Conservation (phyloP, 2,888 invertebrate genomes). For the Drosophila melanosoma region DNA sequence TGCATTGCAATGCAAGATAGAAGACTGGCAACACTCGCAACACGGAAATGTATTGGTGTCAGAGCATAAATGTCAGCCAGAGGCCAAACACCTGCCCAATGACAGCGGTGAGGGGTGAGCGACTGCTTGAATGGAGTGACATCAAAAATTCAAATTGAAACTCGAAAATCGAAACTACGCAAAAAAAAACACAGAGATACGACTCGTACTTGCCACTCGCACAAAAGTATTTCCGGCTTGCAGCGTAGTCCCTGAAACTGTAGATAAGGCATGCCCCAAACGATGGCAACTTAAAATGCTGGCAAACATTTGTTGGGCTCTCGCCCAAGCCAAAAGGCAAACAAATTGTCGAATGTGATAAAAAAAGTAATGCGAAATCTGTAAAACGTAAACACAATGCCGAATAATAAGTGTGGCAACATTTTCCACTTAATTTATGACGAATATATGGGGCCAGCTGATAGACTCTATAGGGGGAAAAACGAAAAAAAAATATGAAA, state of each 20-base stretch:
- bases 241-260: constrained; percentile 38
- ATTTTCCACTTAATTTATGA: constrained; percentile 78
- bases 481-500: constrained; percentile 9
- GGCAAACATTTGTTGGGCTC: constrained; percentile 38
- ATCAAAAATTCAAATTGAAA: constrained; percentile 48
- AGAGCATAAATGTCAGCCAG: constrained; percentile 36
- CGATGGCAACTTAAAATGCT: constrained; percentile 27
- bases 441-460: constrained; percentile 49
- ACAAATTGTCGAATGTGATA: constrained; percentile 69
- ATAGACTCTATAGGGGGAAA: constrained; percentile 16
- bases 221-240: constrained; percentile 47
- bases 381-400: constrained; percentile 55
- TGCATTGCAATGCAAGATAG: constrained; percentile 45
- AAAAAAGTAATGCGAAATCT: constrained; percentile 55
- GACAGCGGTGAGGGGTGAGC: constrained; percentile 42
- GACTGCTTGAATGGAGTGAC: constrained; percentile 45
- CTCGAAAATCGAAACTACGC: constrained; percentile 39
- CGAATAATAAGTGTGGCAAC: constrained; percentile 62
- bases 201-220: constrained; percentile 1
- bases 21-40: constrained; percentile 8
- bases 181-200: constrained; percentile 11
- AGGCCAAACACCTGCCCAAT: constrained; percentile 57
- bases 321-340: constrained; percentile 59
- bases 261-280: constrained; percentile 56
- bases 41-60: constrained; percentile 36